Evolutionary conservation across 1,140 invertebrate species (phyloP).

Genomic region (Drosophila virilis): DNA sequence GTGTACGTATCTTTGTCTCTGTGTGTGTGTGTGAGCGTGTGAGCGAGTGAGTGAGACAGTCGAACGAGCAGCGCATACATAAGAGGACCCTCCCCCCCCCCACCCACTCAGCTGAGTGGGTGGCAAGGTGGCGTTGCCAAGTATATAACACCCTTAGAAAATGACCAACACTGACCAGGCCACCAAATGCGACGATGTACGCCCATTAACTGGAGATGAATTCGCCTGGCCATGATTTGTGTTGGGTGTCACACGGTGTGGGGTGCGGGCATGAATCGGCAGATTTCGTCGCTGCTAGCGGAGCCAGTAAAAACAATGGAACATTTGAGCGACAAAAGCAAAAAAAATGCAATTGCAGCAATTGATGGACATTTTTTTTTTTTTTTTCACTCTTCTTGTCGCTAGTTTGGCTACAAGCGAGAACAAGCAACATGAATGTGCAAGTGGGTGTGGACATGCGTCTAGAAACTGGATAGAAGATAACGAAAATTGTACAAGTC

Average conservation of each 20-base stretch:
- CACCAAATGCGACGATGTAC: slow-evolving; percentile 60
- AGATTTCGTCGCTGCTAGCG: slow-evolving; percentile 28
- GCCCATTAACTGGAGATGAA: slow-evolving; percentile 81
- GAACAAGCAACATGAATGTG: slow-evolving; percentile 69
- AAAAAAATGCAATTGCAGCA: slow-evolving; percentile 56
- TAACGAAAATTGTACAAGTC: neutral
- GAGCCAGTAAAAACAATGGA: slow-evolving; percentile 75
- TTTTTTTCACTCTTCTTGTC: slow-evolving; percentile 20
- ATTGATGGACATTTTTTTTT: slow-evolving; percentile 54
- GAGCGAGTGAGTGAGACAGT: slow-evolving; percentile 22
- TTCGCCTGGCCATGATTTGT: slow-evolving; percentile 77
- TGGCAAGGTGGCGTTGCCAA: slow-evolving; percentile 23
- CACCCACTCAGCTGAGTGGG: slow-evolving; percentile 33
- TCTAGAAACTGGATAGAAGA: slow-evolving; percentile 15
- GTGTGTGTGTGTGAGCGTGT: slow-evolving; percentile 29
- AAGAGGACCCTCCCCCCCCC: slow-evolving; percentile 20
- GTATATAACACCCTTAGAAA: slow-evolving; percentile 81
- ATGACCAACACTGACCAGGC: slow-evolving; percentile 77
- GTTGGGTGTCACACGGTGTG: slow-evolving; percentile 54
- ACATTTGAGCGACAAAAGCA: slow-evolving; percentile 52
- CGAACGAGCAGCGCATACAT: slow-evolving; percentile 29
- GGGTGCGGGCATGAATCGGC: neutral
- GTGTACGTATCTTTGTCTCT: slow-evolving; percentile 25
- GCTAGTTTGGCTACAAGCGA: slow-evolving; percentile 52
- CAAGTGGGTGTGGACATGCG: slow-evolving; percentile 59